These are phyloP conservation scores for Piscicola geometra DNA, from an alignment of 2,888 invertebrate species.

Conservation along the genomic window DNA sequence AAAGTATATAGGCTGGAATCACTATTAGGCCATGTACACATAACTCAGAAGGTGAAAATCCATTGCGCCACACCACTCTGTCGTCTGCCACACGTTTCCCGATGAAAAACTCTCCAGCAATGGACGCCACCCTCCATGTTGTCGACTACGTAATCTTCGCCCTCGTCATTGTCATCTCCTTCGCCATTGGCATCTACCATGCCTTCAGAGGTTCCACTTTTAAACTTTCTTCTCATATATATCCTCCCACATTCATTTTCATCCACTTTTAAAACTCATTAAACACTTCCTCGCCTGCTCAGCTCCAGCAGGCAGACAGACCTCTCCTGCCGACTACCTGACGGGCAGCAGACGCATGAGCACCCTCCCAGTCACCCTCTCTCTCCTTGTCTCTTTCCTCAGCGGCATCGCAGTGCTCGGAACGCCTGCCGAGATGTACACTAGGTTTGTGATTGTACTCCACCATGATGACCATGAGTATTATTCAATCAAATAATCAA, in stretches of 20 bases:
- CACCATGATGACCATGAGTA: too few species aligned
- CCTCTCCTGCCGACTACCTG: conserved; percentile 41
- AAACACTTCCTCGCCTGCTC: too few species aligned
- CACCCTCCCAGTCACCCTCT: conserved; percentile 43
- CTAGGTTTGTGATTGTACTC: conserved; percentile 29
- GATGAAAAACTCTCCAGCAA: conserved; percentile 14
- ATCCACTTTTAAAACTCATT: not conserved
- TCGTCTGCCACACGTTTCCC: too few species aligned
- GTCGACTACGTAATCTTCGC: conserved; percentile 41
- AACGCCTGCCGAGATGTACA: conserved; percentile 45
- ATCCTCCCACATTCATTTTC: too few species aligned
- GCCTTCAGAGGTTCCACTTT: conserved; percentile 37
- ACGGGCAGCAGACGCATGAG: conserved; percentile 40
- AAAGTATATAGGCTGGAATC: too few species aligned
- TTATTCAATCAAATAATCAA: too few species aligned
- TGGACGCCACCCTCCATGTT: conserved; percentile 34
- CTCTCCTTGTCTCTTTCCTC: conserved; percentile 44
- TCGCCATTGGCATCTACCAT: conserved; percentile 42
- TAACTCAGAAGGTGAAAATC: too few species aligned
- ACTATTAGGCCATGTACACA: too few species aligned
- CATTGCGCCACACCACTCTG: too few species aligned
- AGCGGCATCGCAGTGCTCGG: conserved; percentile 44
- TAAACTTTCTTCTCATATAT: too few species aligned
- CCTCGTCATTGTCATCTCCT: conserved; percentile 35
- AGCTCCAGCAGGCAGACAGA: conserved; percentile 40